Base-by-base conservation (phyloP, 2,888 invertebrate genomes). In the Scrobipalpa atriplicella region DNA sequence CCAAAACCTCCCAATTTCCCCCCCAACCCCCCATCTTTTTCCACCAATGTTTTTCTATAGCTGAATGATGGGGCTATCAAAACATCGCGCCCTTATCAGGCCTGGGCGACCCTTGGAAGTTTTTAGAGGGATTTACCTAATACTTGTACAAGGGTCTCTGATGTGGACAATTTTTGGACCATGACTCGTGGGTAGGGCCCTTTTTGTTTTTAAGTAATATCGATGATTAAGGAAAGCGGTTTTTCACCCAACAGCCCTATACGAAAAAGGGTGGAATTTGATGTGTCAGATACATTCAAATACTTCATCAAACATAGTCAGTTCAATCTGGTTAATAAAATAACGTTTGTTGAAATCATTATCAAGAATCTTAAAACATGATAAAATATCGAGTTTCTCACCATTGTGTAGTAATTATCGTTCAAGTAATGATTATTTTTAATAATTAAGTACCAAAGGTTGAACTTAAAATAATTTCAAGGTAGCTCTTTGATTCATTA, bases 31-130 rank as follows among this genome's bases (percentile, higher is more conserved):
- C 88, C 91, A 89, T 87, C 86, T 92, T 92, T 92, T 92, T 92
- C 91, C 90, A 86, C 89, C 90, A 91, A 90, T 92, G 92, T 92
- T 92, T 92, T 92, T 92, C 92, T 91, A 92, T 91, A 91, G 89
- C 52, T 88, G 87, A 89, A 87, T 87, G 87, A 87, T 87, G 89
- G 86, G 84, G 84, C 82, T 92, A 90, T 92, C 90, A 88, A 89
- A 92, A 91, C 87, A 92, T 91, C 90, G 62, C 18, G 21, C 52
- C 61, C 39, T 61, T 41, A 86, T 90, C 86, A 86, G 83, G 90
- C 90, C 89, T 88, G 81, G 73, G 76, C 74, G 76, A 75, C 82
- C 81, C 82, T 80, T 78, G 81, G 80, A 86, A 87, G 88, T 87
- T 90, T 90, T 90, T 85, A 82, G 38, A 56, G 29, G 56, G 36